These are phyloP conservation scores for Amblyjoppa proteus DNA, from an alignment of 2,888 invertebrate species.

Conservation along the genomic window DNA sequence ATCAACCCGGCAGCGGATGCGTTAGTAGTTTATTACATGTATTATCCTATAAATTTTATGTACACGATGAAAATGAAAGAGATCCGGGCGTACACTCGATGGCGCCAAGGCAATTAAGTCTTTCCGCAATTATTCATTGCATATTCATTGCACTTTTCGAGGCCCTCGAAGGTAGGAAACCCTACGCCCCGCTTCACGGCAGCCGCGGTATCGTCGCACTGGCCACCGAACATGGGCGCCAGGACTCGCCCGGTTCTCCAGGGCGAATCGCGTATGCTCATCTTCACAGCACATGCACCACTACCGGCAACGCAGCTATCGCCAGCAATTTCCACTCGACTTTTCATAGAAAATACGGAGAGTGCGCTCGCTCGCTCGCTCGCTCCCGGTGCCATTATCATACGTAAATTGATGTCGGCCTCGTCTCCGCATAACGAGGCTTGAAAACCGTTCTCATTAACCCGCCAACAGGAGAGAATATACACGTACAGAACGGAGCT, in stretches of 20 bases:
- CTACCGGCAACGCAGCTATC: constrained; percentile 56
- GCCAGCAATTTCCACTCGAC: constrained; percentile 68
- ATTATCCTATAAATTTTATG: constrained; percentile 2
- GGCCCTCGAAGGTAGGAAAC: constrained; percentile 55
- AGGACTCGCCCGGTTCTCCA: constrained; percentile 37
- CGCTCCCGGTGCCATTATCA: constrained; percentile 69
- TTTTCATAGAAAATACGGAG: constrained; percentile 69
- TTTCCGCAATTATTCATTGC: constrained; percentile 66
- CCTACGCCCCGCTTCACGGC: constrained; percentile 40
- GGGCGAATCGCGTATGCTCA: constrained; percentile 58
- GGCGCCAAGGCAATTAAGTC: constrained; percentile 60
- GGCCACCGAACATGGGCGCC: constrained; percentile 34
- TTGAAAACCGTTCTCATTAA: constrained; percentile 83
- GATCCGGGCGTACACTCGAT: constrained; percentile 25
- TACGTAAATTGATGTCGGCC: constrained; percentile 73
- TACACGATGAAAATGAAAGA: constrained; percentile 20
- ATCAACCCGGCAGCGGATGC: background rate
- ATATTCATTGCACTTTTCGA: constrained; percentile 67
- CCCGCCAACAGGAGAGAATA: constrained; percentile 76
- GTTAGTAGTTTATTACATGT: background rate
- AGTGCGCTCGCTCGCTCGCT: constrained; percentile 46
- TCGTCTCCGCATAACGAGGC: constrained; percentile 75
- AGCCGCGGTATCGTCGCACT: constrained; percentile 49
- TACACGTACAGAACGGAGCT: constrained; percentile 37
- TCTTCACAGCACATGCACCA: constrained; percentile 56